These are phyloP conservation scores for Anguilla pacifica DNA, from an alignment of 2,797 vertebrate genomes.

Conservation along the genomic window DNA sequence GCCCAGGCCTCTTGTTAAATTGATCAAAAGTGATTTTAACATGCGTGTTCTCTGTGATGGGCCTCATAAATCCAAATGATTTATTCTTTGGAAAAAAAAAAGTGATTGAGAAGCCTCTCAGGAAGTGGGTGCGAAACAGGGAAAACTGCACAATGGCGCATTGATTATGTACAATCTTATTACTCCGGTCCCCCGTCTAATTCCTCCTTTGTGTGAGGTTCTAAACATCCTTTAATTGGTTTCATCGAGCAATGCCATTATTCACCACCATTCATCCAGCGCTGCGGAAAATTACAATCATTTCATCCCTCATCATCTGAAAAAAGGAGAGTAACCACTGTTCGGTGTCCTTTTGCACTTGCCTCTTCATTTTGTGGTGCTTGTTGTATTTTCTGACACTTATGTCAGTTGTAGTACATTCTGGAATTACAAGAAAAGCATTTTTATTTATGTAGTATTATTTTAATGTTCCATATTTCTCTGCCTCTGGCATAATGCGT, in stretches of 20 bases:
- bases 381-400: not conserved
- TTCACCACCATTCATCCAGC: slow-evolving; percentile 15
- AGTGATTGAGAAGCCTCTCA: slow-evolving; percentile 9
- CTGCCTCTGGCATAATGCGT: not conserved
- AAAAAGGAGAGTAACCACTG: slow-evolving; percentile 13
- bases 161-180: slow-evolving; percentile 45
- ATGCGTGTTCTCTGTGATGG: slow-evolving; percentile 20
- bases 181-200: slow-evolving; percentile 33
- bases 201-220: slow-evolving; percentile 30
- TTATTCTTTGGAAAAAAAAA: not conserved
- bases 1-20: not conserved
- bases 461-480: not conserved
- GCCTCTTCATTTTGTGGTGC: not conserved
- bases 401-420: not conserved
- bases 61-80: slow-evolving; percentile 11
- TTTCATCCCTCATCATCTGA: slow-evolving; percentile 19
- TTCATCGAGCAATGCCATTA: slow-evolving; percentile 30
- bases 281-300: slow-evolving; percentile 24
- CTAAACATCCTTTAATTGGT: slow-evolving; percentile 34
- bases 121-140: not conserved
- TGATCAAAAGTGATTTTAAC: slow-evolving; percentile 36
- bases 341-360: not conserved
- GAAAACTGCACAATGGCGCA: slow-evolving; percentile 46
- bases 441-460: not conserved
- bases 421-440: not conserved